Conservation (phyloP, 2,888 invertebrate genomes). For the Melipona bicolor region DNA sequence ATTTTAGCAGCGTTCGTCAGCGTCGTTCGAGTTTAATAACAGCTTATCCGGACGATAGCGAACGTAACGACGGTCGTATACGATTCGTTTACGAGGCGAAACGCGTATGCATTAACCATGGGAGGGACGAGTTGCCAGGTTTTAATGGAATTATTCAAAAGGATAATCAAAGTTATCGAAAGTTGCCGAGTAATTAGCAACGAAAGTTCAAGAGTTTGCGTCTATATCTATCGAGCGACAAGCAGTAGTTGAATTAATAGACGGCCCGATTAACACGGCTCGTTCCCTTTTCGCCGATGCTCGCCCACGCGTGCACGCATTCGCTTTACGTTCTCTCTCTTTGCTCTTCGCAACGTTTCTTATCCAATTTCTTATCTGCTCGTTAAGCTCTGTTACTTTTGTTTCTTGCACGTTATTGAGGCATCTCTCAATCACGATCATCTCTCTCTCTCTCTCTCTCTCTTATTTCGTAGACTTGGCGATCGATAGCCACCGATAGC, state of each 20-base stretch:
- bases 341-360: constrained; percentile 3
- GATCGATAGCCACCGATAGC: background rate
- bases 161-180: constrained; percentile 34
- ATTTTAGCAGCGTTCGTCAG: background rate
- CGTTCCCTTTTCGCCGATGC: constrained; percentile 42
- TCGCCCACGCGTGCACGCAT: background rate
- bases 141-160: constrained; percentile 43
- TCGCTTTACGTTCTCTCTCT: background rate
- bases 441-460: background rate
- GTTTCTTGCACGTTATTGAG: constrained; percentile 29
- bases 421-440: no score
- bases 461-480: background rate
- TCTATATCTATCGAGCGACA: constrained; percentile 42
- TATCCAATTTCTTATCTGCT: constrained; percentile 35
- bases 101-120: background rate
- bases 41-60: background rate
- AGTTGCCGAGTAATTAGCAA: constrained; percentile 54
- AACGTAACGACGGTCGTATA: background rate
- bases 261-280: constrained; percentile 54
- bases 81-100: background rate
- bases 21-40: background rate
- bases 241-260: constrained; percentile 51
- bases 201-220: constrained; percentile 28
- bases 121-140: background rate
- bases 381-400: constrained; percentile 20